Conservation (phyloP, 2,888 invertebrate species). For the Nemotelus pantherinus region DNA sequence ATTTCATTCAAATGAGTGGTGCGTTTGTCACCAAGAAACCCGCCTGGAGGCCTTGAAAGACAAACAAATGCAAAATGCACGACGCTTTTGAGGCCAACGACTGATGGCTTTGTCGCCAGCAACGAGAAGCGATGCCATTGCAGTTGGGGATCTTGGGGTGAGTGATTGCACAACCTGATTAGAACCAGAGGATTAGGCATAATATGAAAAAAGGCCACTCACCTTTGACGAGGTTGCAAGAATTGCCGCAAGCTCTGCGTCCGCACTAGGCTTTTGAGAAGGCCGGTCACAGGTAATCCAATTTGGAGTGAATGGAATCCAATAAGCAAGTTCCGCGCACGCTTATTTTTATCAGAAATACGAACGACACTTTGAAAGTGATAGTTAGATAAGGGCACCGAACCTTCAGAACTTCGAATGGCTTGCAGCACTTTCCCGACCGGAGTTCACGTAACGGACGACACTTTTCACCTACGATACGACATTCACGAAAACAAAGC, state of each 20-base stretch:
- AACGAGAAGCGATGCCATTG: not conserved
- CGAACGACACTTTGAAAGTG: too few species aligned
- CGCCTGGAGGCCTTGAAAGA: conserved; percentile 16
- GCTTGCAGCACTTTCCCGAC: too few species aligned
- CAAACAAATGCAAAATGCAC: conserved; percentile 15
- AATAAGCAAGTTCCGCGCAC: not conserved
- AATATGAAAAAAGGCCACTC: conserved; percentile 7
- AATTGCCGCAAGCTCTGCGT: not conserved
- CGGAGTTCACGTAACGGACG: conserved; percentile 9
- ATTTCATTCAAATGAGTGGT: not conserved
- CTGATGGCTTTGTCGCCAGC: conserved; percentile 14
- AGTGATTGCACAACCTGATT: conserved; percentile 12
- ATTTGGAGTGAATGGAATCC: conserved; percentile 23
- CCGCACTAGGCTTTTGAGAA: not conserved
- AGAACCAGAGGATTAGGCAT: not conserved
- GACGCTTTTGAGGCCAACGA: conserved; percentile 33
- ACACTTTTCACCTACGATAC: conserved; percentile 18
- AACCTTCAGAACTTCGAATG: too few species aligned
- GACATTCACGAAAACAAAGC: conserved; percentile 22
- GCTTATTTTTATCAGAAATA: not conserved
- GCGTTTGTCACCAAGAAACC: conserved; percentile 23
- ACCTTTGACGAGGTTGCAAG: conserved; percentile 1
- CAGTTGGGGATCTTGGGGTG: not conserved
- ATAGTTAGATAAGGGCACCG: too few species aligned
- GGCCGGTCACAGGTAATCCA: conserved; percentile 28